phyloP scores from a whole-genome alignment of 2,113 vertebrate species.

The Microcebus ravelobensis region DNA sequence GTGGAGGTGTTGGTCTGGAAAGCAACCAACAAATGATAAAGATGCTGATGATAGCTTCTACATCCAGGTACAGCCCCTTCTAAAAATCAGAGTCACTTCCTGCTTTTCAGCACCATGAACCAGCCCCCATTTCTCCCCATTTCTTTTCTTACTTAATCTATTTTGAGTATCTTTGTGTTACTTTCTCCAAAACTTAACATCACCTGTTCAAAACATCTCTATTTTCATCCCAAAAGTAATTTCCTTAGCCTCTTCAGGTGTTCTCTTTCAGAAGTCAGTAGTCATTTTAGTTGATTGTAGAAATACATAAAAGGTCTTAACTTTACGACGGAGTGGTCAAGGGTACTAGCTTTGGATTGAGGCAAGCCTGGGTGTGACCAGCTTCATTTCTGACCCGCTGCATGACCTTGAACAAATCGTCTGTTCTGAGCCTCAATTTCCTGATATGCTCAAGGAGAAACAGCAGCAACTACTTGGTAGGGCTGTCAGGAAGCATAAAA shows the following conservation, averaged over 20 bases:
- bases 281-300: background rate
- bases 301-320: background rate
- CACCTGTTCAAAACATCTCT: background rate
- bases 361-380: background rate
- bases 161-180: background rate
- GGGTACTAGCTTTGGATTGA: background rate
- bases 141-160: background rate
- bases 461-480: background rate
- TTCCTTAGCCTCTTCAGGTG: background rate
- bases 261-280: background rate
- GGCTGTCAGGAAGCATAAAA: background rate
- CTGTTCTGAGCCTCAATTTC: background rate
- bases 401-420: background rate
- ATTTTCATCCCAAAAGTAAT: background rate
- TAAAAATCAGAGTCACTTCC: background rate
- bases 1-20: background rate
- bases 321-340: background rate
- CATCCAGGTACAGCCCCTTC: background rate
- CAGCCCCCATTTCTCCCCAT: fast-evolving
- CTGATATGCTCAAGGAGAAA: background rate
- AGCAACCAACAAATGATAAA: background rate
- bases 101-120: background rate
- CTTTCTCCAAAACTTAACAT: background rate
- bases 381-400: background rate
- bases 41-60: background rate